A percentile compares a stretch with the other conserved stretches of the same genome.
phyloP scores from a whole-genome alignment of 2,888 invertebrate species.

The Pristionchus entomophagus region DNA sequence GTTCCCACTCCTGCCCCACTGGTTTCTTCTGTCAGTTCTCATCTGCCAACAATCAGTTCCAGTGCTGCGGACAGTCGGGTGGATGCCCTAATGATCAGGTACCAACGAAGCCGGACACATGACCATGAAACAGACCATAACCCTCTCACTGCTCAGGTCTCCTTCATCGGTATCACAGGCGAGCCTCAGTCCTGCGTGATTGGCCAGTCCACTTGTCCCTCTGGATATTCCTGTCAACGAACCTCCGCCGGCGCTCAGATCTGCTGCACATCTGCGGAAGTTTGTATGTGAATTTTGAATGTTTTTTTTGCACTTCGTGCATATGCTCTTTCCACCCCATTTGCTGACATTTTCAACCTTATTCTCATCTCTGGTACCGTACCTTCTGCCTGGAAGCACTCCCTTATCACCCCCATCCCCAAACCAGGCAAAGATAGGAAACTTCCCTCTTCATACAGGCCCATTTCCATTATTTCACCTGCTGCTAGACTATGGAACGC shows the following conservation, averaged over 20 bases:
- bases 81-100: constrained; percentile 73
- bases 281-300: constrained; percentile 48
- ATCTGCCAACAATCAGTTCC: constrained; percentile 71
- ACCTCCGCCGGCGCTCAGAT: constrained; percentile 71
- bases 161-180: constrained; percentile 75
- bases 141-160: constrained; percentile 57
- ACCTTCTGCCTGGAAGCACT: not conserved
- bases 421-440: too few species aligned
- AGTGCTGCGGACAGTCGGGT: constrained; percentile 74
- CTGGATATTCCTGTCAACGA: constrained; percentile 74
- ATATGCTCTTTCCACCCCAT: not conserved
- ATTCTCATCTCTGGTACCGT: too few species aligned
- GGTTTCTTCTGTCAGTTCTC: constrained; percentile 75
- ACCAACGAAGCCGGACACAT: not conserved
- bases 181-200: constrained; percentile 73
- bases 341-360: too few species aligned
- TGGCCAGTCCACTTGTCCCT: constrained; percentile 71
- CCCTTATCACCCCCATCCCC: too few species aligned
- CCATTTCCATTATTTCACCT: too few species aligned
- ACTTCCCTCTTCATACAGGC: too few species aligned
- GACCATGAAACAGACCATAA: not conserved
- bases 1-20: constrained; percentile 46
- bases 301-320: too few species aligned
- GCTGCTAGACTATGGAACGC: too few species aligned
- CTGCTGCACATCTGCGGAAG: constrained; percentile 71